Evolutionary conservation across 2,797 vertebrate species (phyloP).

Genomic region (Fundulus diaphanus): DNA sequence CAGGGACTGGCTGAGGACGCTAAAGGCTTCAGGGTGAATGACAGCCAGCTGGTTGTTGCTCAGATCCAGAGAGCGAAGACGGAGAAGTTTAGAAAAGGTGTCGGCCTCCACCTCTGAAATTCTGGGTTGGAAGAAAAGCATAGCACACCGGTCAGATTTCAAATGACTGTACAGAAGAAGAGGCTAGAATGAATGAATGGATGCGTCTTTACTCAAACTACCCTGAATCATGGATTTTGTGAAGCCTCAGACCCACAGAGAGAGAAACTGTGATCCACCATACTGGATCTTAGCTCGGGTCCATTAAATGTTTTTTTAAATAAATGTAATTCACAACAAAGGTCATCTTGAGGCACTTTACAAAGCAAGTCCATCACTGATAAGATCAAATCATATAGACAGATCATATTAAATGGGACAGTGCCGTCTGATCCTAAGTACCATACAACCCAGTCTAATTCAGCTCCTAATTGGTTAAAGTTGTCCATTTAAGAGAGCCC

Average conservation of each 20-base stretch:
- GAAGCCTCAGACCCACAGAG: neutral
- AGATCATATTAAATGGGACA: neutral
- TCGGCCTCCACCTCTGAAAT: constrained; percentile 78
- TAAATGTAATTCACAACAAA: neutral
- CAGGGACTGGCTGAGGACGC: constrained; percentile 69
- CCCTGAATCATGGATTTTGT: neutral
- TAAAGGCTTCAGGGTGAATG: constrained; percentile 82
- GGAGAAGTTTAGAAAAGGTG: constrained; percentile 74
- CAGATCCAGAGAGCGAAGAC: constrained; percentile 81
- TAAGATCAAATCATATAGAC: neutral
- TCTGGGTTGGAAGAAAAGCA: constrained; percentile 52
- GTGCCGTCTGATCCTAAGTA: neutral
- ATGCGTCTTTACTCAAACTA: neutral
- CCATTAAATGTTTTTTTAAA: neutral
- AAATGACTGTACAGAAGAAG: neutral
- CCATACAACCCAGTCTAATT: neutral
- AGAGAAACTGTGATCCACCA: neutral
- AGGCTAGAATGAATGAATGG: neutral
- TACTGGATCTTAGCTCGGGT: neutral
- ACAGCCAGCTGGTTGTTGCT: constrained; percentile 82
- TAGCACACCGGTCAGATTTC: neutral
- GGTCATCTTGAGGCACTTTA: neutral
- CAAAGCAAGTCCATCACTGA: neutral
- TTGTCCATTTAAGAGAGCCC: neutral
- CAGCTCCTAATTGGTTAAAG: neutral